Evolutionary conservation across 2,113 vertebrate genomes (phyloP).

Genomic region (Sakesphorus luctuosus): DNA sequence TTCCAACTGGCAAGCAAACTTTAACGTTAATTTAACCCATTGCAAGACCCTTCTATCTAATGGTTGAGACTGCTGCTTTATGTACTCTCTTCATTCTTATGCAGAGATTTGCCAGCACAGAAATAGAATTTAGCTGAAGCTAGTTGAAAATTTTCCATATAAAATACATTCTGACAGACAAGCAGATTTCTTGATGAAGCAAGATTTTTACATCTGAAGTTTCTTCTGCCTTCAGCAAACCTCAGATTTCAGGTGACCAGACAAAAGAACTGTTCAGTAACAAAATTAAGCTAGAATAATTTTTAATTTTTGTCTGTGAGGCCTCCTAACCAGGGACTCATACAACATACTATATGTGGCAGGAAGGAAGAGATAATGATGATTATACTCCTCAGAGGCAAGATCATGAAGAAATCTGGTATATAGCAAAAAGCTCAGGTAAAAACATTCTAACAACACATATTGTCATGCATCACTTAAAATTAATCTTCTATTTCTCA

Average conservation of each 20-base stretch:
- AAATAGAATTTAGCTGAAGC: background rate
- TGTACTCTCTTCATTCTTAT: background rate
- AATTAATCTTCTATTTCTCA: background rate
- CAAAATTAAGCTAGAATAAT: background rate
- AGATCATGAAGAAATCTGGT: background rate
- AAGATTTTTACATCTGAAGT: background rate
- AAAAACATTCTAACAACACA: background rate
- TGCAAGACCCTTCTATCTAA: constrained; percentile 27
- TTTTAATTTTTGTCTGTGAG: background rate
- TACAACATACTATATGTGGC: background rate
- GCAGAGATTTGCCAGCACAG: background rate
- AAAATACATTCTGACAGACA: constrained; percentile 4
- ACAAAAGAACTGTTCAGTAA: background rate
- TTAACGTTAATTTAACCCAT: constrained; percentile 45
- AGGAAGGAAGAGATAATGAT: background rate
- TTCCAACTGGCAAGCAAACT: constrained; percentile 23
- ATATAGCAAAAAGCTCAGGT: background rate
- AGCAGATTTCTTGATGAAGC: background rate
- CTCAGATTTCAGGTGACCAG: background rate
- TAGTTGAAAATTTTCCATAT: background rate
- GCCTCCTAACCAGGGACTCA: background rate
- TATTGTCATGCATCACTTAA: background rate
- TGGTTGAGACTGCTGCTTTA: background rate
- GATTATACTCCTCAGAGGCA: background rate
- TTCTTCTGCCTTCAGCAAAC: background rate